Conservation (phyloP, 2,797 vertebrate genomes). For the Cyprinodon diabolis region DNA sequence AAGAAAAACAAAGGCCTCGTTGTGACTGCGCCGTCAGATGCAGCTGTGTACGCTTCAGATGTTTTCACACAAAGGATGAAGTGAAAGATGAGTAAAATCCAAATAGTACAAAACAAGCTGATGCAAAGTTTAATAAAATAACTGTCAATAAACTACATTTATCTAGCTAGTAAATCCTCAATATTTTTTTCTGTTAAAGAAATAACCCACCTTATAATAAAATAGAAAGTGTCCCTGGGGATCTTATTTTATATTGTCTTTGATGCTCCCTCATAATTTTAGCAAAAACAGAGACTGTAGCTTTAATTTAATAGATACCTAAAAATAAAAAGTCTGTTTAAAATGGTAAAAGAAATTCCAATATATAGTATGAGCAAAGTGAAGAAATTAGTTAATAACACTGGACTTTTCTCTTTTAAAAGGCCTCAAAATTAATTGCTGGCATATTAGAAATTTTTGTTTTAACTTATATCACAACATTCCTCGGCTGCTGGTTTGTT, state of each 20-base stretch:
- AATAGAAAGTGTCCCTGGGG: constrained; percentile 5
- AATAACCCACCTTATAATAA: not conserved
- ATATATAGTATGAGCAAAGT: not conserved
- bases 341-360: not conserved
- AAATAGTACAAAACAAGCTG: constrained; percentile 15
- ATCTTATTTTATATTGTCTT: not conserved
- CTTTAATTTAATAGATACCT: not conserved
- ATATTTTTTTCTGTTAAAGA: not conserved
- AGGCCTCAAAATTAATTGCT: not conserved
- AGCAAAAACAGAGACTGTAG: not conserved
- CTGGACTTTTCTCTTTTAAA: not conserved
- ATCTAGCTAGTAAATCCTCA: not conserved
- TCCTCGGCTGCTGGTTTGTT: not conserved
- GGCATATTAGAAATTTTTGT: not conserved
- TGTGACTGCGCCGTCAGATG: constrained; percentile 61
- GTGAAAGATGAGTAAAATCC: constrained; percentile 48
- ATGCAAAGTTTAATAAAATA: constrained; percentile 18
- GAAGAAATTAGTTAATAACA: not conserved
- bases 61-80: constrained; percentile 66
- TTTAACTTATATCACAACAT: not conserved
- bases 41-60: constrained; percentile 71
- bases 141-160: constrained; percentile 19
- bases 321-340: not conserved
- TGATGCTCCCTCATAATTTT: constrained; percentile 1
- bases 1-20: constrained; percentile 68